Evolutionary conservation across 2,113 vertebrate genomes (phyloP).

Genomic region (Aleadryas rufinucha): DNA sequence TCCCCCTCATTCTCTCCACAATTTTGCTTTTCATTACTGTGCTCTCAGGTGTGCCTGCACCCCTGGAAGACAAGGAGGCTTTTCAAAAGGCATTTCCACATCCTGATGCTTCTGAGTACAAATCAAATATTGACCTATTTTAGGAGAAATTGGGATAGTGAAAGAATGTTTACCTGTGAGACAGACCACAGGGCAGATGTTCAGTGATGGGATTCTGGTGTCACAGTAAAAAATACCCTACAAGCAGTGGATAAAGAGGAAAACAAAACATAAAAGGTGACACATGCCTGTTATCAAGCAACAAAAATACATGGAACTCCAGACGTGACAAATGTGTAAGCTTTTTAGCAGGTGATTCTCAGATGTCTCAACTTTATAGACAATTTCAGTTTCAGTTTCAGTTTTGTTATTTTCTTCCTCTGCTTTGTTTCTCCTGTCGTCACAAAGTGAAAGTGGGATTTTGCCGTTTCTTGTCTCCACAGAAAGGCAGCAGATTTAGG

Average conservation of each 20-base stretch:
- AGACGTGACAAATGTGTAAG: conserved; percentile 56
- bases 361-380: conserved; percentile 67
- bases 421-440: background rate
- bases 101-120: conserved; percentile 61
- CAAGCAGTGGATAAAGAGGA: conserved; percentile 59
- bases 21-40: conserved; percentile 39
- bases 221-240: conserved; percentile 70
- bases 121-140: conserved; percentile 72
- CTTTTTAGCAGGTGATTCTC: conserved; percentile 47
- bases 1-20: background rate
- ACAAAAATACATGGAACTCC: conserved; percentile 55
- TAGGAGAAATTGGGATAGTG: conserved; percentile 39
- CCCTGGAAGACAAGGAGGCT: conserved; percentile 20
- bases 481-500: background rate
- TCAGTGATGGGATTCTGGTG: conserved; percentile 70
- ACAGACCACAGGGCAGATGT: conserved; percentile 67
- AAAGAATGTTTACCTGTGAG: conserved; percentile 62
- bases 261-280: conserved; percentile 71
- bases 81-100: conserved; percentile 66
- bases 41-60: conserved; percentile 60
- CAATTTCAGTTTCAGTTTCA: conserved; percentile 73
- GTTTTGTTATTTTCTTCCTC: conserved; percentile 49
- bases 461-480: background rate
- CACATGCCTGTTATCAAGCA: conserved; percentile 57
- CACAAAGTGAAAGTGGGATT: background rate